Evolutionary conservation across 2,888 invertebrate species (phyloP).

Genomic region (Cryptocephalus moraei): DNA sequence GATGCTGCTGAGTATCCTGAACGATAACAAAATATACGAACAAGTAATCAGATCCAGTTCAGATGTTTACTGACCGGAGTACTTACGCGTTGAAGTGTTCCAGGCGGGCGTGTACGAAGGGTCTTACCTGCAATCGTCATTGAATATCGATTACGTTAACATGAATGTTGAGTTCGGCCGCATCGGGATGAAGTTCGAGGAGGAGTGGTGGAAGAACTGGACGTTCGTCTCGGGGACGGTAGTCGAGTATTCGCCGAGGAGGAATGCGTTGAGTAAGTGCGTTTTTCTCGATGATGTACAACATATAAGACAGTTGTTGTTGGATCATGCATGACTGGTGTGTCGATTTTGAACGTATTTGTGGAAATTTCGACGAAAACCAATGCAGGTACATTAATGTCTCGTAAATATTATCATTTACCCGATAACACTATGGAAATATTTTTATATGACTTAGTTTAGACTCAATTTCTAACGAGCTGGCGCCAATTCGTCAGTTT

Average conservation of each 20-base stretch:
- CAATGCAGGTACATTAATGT: no score
- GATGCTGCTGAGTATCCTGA: background rate
- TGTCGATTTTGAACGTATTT: no score
- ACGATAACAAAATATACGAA: background rate
- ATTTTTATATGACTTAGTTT: no score
- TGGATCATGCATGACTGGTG: no score
- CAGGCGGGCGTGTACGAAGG: no score
- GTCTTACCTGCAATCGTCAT: background rate
- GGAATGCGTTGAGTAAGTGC: constrained; percentile 25
- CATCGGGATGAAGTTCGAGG: constrained; percentile 5
- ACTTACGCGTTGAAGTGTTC: background rate
- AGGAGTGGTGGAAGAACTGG: constrained; percentile 20
- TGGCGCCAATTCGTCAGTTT: no score
- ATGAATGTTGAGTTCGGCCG: background rate
- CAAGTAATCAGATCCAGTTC: background rate
- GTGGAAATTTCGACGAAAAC: no score
- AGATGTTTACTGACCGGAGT: background rate
- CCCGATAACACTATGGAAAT: no score
- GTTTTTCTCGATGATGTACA: no score
- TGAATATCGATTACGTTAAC: background rate
- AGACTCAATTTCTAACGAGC: no score
- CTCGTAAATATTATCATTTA: no score
- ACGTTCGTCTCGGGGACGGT: constrained; percentile 22
- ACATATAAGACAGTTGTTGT: no score
- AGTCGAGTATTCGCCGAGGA: constrained; percentile 20